phyloP scores from a whole-genome alignment of 35 echinoderm and acorn worm species.

The Anneissia japonica region DNA sequence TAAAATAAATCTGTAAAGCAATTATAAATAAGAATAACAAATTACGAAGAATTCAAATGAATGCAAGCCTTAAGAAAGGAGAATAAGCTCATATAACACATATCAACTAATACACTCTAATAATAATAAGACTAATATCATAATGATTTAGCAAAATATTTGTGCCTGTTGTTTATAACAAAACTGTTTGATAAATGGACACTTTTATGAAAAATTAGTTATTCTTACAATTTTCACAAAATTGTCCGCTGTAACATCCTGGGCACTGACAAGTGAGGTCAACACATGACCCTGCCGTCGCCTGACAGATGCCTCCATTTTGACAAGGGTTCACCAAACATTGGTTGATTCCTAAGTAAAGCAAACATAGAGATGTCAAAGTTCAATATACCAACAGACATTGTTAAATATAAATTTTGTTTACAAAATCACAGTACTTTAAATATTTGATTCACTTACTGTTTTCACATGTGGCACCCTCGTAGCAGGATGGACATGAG shows the following conservation, averaged over 20 bases:
- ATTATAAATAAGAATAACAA: too few relatives aligned
- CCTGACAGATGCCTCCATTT: conserved; percentile 67
- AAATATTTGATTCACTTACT: conserved; percentile 9
- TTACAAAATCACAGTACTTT: not conserved
- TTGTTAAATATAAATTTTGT: not conserved
- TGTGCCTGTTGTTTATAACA: too few relatives aligned
- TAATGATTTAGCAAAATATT: too few relatives aligned
- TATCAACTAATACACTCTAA: too few relatives aligned
- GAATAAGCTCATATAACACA: too few relatives aligned
- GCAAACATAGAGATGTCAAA: not conserved
- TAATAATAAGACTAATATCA: too few relatives aligned
- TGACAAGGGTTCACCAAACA: conserved; percentile 77
- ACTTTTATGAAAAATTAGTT: too few relatives aligned
- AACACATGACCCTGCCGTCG: conserved; percentile 28
- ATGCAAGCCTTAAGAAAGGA: too few relatives aligned
- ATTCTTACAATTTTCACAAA: conserved; percentile 66
- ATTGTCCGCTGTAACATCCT: conserved; percentile 42
- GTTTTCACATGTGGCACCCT: conserved; percentile 11
- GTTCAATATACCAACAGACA: not conserved
- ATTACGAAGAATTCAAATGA: too few relatives aligned
- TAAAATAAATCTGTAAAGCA: too few relatives aligned
- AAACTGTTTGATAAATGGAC: too few relatives aligned
- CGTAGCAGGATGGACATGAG: conserved; percentile 30
- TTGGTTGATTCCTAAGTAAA: conserved; percentile 47
- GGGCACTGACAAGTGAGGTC: conserved; percentile 71